Conservation (phyloP, 2,113 vertebrate genomes). For the Neolamprologus fasciatus region DNA sequence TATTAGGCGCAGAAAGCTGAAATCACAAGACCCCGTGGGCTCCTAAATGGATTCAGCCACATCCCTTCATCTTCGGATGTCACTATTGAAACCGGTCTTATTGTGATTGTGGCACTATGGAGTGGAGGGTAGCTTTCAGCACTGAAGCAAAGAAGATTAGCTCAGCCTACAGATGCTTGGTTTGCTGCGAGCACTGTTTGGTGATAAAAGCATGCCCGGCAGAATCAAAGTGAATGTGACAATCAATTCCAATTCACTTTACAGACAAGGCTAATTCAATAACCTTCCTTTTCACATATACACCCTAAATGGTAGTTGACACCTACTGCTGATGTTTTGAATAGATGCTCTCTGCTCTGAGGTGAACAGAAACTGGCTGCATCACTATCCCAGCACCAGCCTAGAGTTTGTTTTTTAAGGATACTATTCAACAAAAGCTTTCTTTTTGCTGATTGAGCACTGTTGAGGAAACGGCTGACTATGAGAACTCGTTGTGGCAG, state of each 20-base stretch:
- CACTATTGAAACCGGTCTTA: not conserved
- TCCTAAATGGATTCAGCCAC: not conserved
- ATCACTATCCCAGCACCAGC: not conserved
- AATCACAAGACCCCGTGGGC: not conserved
- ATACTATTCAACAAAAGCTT: not conserved
- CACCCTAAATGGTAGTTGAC: not conserved
- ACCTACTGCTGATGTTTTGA: not conserved
- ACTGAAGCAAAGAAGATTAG: constrained; percentile 26
- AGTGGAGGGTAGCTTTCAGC: not conserved
- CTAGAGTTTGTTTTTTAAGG: not conserved
- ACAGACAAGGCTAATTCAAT: constrained; percentile 19
- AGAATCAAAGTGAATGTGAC: constrained; percentile 19
- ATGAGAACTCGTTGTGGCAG: not conserved
- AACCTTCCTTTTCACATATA: not conserved
- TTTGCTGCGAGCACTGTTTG: not conserved
- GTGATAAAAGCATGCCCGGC: constrained; percentile 2
- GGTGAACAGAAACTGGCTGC: not conserved
- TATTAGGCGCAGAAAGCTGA: not conserved
- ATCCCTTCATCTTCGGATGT: not conserved
- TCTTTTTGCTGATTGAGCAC: not conserved
- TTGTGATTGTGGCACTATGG: not conserved
- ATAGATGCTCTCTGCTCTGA: not conserved
- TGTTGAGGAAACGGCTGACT: not conserved
- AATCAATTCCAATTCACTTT: constrained; percentile 38
- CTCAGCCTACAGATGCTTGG: not conserved